Evolutionary conservation across 2,888 invertebrate species (phyloP).

Genomic region (Nycteola revayana): DNA sequence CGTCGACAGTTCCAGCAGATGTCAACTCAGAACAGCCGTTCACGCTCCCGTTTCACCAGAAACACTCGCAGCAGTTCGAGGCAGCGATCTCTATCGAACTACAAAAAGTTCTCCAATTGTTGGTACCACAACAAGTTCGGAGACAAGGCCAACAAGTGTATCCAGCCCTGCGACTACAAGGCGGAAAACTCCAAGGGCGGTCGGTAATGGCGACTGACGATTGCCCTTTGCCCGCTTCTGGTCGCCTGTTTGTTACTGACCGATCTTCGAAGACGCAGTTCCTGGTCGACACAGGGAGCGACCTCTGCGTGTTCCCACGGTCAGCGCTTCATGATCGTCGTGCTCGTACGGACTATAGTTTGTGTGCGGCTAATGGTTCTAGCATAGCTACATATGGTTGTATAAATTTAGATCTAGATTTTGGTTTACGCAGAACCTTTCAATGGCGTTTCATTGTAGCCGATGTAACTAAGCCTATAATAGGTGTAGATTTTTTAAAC

Average conservation of each 20-base stretch:
- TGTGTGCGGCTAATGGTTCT: no score
- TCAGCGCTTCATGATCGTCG: no score
- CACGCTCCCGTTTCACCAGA: background rate
- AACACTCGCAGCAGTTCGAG: background rate
- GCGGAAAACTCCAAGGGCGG: no score
- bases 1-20: background rate
- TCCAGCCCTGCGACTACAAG: conserved; percentile 6
- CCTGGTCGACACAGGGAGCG: no score
- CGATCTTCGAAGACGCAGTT: conserved; percentile 4
- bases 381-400: no score
- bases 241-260: conserved; percentile 8
- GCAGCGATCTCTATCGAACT: background rate
- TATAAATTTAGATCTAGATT: conserved; percentile 2
- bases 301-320: no score
- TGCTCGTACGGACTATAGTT: no score
- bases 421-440: conserved; percentile 6
- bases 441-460: no score
- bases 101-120: conserved; percentile 3
- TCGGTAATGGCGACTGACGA: no score
- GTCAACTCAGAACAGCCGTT: background rate
- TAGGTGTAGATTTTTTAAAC: conserved; percentile 6
- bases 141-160: conserved; percentile 1
- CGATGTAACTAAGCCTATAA: conserved; percentile 5
- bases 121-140: conserved; percentile 11
- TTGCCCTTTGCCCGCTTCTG: no score